phyloP scores from a whole-genome alignment of 2,113 vertebrate genomes.

The Falco punctatus region DNA sequence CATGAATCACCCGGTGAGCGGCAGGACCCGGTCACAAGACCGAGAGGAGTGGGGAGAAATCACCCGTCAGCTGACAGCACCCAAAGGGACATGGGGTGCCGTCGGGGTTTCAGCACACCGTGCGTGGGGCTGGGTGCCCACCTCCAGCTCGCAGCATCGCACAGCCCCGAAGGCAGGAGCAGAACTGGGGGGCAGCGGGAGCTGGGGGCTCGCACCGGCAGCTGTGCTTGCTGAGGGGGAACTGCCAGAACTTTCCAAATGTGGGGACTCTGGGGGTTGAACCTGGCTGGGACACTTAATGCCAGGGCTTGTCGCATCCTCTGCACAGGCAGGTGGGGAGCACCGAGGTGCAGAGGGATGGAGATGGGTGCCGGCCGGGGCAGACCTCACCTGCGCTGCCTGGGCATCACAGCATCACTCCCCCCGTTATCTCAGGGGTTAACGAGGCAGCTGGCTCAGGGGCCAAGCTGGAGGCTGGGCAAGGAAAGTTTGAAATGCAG shows the following conservation, averaged over 20 bases:
- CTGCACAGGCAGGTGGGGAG: background rate
- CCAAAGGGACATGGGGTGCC: background rate
- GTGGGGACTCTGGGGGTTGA: fast-evolving
- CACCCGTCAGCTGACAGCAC: background rate
- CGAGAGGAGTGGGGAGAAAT: background rate
- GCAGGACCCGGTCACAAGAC: constrained; percentile 1
- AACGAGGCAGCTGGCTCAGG: background rate
- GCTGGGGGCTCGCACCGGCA: fast-evolving
- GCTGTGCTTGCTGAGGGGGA: background rate
- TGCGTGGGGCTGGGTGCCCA: background rate
- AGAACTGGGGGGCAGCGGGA: fast-evolving
- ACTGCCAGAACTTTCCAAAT: fast-evolving
- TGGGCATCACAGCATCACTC: background rate
- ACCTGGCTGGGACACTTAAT: fast-evolving
- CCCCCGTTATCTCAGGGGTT: background rate
- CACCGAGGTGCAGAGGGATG: fast-evolving
- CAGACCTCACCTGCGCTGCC: background rate
- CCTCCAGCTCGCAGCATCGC: background rate
- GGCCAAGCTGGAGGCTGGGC: background rate
- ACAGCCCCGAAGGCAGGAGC: fast-evolving
- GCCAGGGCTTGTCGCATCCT: background rate
- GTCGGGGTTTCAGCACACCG: background rate
- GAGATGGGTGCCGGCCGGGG: background rate
- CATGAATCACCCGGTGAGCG: background rate
- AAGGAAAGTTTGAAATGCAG: background rate